Evolutionary conservation across 2,797 vertebrate species (phyloP), one percentile per base, ranked within the genome.

Genomic region (Columba guinea): DNA sequence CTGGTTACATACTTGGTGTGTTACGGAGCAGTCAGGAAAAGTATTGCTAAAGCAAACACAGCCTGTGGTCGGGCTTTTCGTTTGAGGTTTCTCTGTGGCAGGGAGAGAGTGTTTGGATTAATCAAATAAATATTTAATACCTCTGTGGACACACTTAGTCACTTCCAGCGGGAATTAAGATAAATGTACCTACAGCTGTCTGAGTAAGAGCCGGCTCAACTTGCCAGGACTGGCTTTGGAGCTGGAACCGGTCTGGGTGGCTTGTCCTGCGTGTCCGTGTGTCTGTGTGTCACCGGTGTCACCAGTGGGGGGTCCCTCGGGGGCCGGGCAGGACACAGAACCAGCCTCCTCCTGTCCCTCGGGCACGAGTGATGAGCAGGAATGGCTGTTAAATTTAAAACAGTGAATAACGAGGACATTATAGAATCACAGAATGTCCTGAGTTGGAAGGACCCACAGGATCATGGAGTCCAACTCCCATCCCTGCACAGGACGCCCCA

Each of bases 71-170:
- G 82, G 52, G 11, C 78, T 84, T 90, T 62, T 53, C 30, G 8
- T 79, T n/a, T 53, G 78, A 73, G 59, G 77, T 63, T 94, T 86
- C 23, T 85, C 62, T 74, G 77, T 5, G 17, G 69, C 79, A 32
- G 62, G 52, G 88, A 70, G 73, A 52, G 60, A 41, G 32, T 15
- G 12, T 65, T 89, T 71, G 48, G 48, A 73, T 84, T 87, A 93
- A 87, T 93, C 3, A 28, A 85, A 76, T 88, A 94, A 92, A 91
- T 89, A 90, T 79, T 90, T 93, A 89, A 82, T 68, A 58, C 53
- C 52, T 84, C 51, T 88, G 71, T 84, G 63, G 67, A 85, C 64
- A 44, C 51, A 4, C 70, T 85, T 67, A 90, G 74, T 94, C 81
- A 75, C 56, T 89, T 95, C 90, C 94, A 93, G 63, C 0, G 0